phyloP scores from a whole-genome alignment of 92 coral and sea anemone species.

The Chrysogorgia sp. region DNA sequence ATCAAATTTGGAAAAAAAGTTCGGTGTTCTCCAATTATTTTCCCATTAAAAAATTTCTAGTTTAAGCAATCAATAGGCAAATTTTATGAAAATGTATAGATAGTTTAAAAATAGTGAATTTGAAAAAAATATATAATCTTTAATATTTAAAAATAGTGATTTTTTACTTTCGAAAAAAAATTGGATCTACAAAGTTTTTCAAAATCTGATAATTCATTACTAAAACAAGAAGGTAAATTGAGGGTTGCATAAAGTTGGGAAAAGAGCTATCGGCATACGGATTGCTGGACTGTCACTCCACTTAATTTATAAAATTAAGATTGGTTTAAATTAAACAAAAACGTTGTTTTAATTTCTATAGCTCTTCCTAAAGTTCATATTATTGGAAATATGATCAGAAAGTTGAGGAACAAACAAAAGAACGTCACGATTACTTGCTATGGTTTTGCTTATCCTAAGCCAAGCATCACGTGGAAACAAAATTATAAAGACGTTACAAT shows the following conservation, averaged over 20 bases:
- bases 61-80: too few species aligned
- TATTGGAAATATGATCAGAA: not conserved
- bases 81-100: too few species aligned
- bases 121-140: too few species aligned
- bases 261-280: conserved; percentile 26
- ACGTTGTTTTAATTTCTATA: not conserved
- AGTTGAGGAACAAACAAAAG: conserved; percentile 7
- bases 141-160: too few species aligned
- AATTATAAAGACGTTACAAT: conserved; percentile 13
- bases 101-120: too few species aligned
- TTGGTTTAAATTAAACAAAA: not conserved
- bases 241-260: conserved; percentile 3
- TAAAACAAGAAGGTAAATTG: too few species aligned
- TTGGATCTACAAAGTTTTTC: too few species aligned
- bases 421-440: conserved; percentile 47
- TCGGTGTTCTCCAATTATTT: too few species aligned
- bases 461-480: conserved; percentile 55
- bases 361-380: conserved; percentile 14
- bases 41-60: too few species aligned
- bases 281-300: not conserved
- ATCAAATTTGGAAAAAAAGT: too few species aligned
- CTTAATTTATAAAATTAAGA: not conserved
- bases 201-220: too few species aligned
- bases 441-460: conserved; percentile 72
- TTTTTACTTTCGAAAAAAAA: too few species aligned